These are phyloP conservation scores for Alaudala cheleensis DNA, from an alignment of 2,113 vertebrate genomes.

Conservation along the genomic window DNA sequence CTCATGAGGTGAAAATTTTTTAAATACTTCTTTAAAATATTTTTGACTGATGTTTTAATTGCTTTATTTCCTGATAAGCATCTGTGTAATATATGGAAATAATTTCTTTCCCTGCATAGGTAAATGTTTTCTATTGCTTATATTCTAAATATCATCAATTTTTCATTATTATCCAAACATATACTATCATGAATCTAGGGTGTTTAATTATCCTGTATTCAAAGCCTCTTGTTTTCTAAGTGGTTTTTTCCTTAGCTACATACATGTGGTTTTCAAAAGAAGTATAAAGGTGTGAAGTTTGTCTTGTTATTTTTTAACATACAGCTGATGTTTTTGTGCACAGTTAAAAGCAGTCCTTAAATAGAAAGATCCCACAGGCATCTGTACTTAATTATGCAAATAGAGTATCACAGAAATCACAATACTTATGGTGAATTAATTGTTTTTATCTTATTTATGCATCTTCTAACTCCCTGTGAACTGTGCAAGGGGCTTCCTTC, in stretches of 20 bases:
- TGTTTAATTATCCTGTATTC: not conserved
- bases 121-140: not conserved
- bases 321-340: not conserved
- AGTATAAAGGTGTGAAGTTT: not conserved
- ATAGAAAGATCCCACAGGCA: not conserved
- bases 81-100: not conserved
- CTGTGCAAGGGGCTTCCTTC: not conserved
- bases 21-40: not conserved
- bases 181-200: not conserved
- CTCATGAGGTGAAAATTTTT: not conserved
- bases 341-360: not conserved
- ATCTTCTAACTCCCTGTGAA: not conserved
- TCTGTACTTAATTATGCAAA: not conserved
- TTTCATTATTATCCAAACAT: not conserved
- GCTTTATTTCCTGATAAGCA: not conserved
- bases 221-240: not conserved
- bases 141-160: not conserved
- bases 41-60: not conserved
- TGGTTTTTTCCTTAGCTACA: not conserved
- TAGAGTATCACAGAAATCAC: not conserved
- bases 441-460: not conserved
- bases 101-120: not conserved
- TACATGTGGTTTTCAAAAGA: not conserved
- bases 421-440: not conserved
- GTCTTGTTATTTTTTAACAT: not conserved